Conservation (phyloP, 2,113 vertebrate genomes). For the Phaetusa simplex region DNA sequence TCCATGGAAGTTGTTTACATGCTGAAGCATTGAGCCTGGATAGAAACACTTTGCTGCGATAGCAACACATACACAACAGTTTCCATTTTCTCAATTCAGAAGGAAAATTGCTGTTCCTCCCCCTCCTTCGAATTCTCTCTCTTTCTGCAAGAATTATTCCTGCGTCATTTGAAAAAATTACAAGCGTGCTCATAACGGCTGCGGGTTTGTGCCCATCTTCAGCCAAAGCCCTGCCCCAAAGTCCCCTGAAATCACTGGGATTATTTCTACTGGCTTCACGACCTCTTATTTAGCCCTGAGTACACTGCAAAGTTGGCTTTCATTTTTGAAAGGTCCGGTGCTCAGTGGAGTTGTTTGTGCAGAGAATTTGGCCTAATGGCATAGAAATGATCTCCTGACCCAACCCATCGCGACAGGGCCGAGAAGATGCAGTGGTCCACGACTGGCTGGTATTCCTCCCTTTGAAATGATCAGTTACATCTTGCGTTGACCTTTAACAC, state of each 20-base stretch:
- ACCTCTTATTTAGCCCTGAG: background rate
- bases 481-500: background rate
- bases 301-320: background rate
- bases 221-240: background rate
- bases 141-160: conserved; percentile 7
- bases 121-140: background rate
- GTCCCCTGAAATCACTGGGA: background rate
- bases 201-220: background rate
- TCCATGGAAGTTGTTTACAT: conserved; percentile 28
- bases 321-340: accelerated
- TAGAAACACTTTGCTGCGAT: conserved; percentile 14
- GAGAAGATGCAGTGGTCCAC: background rate
- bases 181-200: background rate
- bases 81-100: conserved; percentile 39
- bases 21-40: background rate
- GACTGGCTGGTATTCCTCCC: background rate
- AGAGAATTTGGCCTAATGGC: background rate
- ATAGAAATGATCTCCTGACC: background rate
- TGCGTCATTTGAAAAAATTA: background rate
- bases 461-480: accelerated
- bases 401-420: accelerated
- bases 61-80: background rate
- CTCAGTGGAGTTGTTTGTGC: background rate
- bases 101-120: background rate
- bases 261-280: background rate